Conservation (phyloP, 2,888 invertebrate species). For the Scrobipalpa atriplicella region DNA sequence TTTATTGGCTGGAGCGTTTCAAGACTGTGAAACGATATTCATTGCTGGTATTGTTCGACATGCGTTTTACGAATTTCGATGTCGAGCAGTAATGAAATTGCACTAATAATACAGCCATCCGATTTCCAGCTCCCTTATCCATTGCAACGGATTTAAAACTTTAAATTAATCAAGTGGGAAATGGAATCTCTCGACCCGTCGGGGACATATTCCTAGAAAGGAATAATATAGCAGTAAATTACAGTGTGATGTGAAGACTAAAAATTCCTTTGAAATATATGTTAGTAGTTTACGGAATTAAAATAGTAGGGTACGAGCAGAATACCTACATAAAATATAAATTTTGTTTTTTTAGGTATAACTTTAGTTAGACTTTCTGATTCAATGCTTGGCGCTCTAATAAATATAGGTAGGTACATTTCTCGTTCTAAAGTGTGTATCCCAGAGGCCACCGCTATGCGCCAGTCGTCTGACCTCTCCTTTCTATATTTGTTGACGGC, state of each 20-base stretch:
- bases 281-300: too few species aligned
- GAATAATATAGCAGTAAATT: neutral
- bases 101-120: neutral
- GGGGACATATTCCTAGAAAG: slow-evolving; percentile 39
- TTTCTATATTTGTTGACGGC: slow-evolving; percentile 54
- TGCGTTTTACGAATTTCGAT: neutral
- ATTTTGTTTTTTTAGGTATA: neutral
- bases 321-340: too few species aligned
- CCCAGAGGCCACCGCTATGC: slow-evolving; percentile 43
- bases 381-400: neutral
- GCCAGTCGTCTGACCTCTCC: slow-evolving; percentile 46
- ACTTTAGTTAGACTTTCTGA: neutral
- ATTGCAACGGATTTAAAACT: slow-evolving; percentile 39
- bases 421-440: slow-evolving; percentile 36
- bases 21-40: neutral
- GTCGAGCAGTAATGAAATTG: neutral
- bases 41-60: neutral
- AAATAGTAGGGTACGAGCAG: too few species aligned
- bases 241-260: neutral
- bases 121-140: slow-evolving; percentile 16
- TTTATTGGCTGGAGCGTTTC: neutral
- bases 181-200: slow-evolving; percentile 55
- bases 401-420: neutral
- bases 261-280: neutral
- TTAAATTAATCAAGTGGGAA: slow-evolving; percentile 58